Evolutionary conservation across 2,888 invertebrate genomes (phyloP).

Genomic region (Drosophila pegasa): DNA sequence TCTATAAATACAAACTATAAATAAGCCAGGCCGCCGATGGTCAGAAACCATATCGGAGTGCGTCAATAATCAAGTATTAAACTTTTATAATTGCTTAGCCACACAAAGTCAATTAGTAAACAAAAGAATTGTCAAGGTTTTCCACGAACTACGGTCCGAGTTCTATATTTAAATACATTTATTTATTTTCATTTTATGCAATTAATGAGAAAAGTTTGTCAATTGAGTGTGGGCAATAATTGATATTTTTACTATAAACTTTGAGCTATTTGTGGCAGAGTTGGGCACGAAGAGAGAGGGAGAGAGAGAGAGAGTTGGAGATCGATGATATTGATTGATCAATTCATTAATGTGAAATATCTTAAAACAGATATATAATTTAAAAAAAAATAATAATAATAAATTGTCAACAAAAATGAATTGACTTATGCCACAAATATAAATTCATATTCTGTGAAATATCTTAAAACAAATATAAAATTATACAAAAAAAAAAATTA

Average conservation of each 20-base stretch:
- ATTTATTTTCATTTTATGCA: not conserved
- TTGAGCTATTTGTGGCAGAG: not conserved
- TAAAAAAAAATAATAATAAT: no score
- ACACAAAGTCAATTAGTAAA: not conserved
- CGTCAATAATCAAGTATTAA: not conserved
- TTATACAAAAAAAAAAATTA: no score
- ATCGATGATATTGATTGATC: no score
- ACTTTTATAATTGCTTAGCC: not conserved
- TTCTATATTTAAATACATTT: not conserved
- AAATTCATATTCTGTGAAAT: no score
- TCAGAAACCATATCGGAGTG: not conserved
- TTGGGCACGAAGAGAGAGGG: not conserved
- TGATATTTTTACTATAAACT: not conserved
- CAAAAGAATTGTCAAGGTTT: not conserved
- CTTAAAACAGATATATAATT: no score
- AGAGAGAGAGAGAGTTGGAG: not conserved
- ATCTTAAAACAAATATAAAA: no score
- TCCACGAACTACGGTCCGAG: not conserved
- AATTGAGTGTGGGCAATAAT: not conserved
- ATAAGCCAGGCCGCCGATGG: not conserved
- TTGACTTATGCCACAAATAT: no score
- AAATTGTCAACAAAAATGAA: no score
- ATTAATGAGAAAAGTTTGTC: not conserved
- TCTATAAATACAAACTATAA: constrained; percentile 1
- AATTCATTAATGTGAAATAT: no score